These are phyloP conservation scores for Trimorus sp. DNA, from an alignment of 2,888 invertebrate genomes.

Conservation along the genomic window DNA sequence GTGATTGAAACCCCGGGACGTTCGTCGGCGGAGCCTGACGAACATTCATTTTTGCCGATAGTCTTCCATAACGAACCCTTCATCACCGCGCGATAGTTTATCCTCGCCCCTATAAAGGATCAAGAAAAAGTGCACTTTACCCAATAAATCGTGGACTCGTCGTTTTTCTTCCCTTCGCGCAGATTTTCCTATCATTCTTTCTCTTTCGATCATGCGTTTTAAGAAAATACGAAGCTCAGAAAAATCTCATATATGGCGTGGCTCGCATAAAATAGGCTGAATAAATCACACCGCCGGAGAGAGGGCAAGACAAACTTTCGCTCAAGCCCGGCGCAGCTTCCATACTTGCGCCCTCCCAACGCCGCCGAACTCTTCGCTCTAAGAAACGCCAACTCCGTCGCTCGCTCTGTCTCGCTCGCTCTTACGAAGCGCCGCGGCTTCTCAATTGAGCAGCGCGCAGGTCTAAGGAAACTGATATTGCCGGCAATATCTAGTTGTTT, in stretches of 20 bases:
- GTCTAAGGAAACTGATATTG: constrained; percentile 78
- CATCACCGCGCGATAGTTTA: constrained; percentile 59
- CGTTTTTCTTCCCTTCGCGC: constrained; percentile 57
- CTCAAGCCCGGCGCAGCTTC: constrained; percentile 69
- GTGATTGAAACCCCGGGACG: constrained; percentile 44
- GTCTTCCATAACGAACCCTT: constrained; percentile 59
- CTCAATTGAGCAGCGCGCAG: constrained; percentile 74
- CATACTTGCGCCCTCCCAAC: constrained; percentile 57
- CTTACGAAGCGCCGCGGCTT: constrained; percentile 70
- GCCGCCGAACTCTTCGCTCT: constrained; percentile 26
- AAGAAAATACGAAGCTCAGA: constrained; percentile 76
- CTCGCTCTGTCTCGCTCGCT: constrained; percentile 18
- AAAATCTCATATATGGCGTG: constrained; percentile 77
- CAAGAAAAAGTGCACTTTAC: constrained; percentile 55
- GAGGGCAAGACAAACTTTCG: constrained; percentile 75
- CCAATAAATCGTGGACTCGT: constrained; percentile 63
- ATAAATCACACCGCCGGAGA: constrained; percentile 74
- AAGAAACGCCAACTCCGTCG: constrained; percentile 54
- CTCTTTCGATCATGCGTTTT: constrained; percentile 67
- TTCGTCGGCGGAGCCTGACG: constrained; percentile 1
- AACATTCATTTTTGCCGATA: constrained; percentile 48
- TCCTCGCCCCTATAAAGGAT: constrained; percentile 51
- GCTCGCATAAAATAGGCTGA: constrained; percentile 77
- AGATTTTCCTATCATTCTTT: constrained; percentile 66
- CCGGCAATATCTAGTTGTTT: constrained; percentile 79